Conservation (phyloP, 2,797 vertebrate genomes). For the Mionectes olivaceus region DNA sequence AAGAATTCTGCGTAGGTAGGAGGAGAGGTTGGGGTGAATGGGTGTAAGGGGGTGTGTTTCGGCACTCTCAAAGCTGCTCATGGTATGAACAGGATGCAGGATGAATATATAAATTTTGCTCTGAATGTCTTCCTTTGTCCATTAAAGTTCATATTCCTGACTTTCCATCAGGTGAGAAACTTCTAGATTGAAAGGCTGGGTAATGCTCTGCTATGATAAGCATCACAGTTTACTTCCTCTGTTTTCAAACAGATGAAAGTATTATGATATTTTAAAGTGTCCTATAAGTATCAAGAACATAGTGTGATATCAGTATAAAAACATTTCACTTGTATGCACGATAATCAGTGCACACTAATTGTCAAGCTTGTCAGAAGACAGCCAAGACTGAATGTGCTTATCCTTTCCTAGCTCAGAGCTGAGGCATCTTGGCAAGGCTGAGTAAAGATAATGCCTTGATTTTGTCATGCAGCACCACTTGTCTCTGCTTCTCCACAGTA, state of each 20-base stretch:
- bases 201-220: background rate
- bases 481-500: background rate
- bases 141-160: background rate
- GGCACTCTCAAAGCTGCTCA: background rate
- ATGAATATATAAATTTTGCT: background rate
- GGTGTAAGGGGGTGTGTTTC: background rate
- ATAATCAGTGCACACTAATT: background rate
- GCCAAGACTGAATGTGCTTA: background rate
- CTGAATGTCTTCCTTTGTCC: background rate
- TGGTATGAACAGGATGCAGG: background rate
- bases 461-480: background rate
- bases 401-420: background rate
- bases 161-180: background rate
- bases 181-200: background rate
- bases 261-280: background rate
- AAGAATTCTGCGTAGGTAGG: background rate
- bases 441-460: background rate
- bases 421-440: background rate
- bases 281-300: background rate
- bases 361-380: background rate
- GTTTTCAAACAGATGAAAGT: background rate
- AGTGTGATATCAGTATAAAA: slow-evolving; percentile 21
- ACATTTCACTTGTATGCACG: background rate
- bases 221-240: background rate
- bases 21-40: background rate